Percentiles rank a stretch among this genome's conserved stretches.
These are phyloP conservation scores for Garrulus glandarius DNA, from an alignment of 2,797 vertebrate species.

Conservation along the genomic window DNA sequence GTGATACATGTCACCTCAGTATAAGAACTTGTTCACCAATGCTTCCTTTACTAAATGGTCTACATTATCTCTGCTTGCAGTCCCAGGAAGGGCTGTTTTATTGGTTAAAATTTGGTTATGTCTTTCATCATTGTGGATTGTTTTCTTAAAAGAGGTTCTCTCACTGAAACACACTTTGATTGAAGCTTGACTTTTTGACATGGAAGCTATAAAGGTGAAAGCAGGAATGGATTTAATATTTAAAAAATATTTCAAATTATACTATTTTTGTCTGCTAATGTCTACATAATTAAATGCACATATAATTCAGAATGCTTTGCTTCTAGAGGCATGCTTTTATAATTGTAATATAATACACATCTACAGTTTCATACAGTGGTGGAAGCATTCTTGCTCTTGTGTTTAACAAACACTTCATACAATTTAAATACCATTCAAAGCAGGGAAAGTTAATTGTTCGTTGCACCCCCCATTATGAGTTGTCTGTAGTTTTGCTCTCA, in stretches of 20 bases:
- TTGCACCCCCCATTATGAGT: slow-evolving; percentile 69
- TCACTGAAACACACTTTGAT: neutral
- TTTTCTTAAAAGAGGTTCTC: neutral
- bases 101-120: neutral
- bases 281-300: neutral
- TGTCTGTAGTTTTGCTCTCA: slow-evolving; percentile 32
- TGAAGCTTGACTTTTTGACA: neutral
- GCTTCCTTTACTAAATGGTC: neutral
- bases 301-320: neutral
- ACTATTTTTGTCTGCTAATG: neutral
- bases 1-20: neutral
- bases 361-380: neutral
- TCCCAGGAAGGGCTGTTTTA: neutral
- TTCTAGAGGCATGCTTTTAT: neutral
- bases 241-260: neutral
- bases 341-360: neutral
- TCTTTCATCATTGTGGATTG: neutral
- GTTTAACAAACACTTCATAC: neutral
- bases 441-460: slow-evolving; percentile 74
- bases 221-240: neutral
- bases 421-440: slow-evolving; percentile 29
- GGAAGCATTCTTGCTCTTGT: neutral
- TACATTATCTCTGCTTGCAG: neutral
- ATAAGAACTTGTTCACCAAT: neutral
- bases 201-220: neutral